These are phyloP conservation scores for Chouioia cunea DNA, from an alignment of 2,888 invertebrate genomes.

Conservation along the genomic window DNA sequence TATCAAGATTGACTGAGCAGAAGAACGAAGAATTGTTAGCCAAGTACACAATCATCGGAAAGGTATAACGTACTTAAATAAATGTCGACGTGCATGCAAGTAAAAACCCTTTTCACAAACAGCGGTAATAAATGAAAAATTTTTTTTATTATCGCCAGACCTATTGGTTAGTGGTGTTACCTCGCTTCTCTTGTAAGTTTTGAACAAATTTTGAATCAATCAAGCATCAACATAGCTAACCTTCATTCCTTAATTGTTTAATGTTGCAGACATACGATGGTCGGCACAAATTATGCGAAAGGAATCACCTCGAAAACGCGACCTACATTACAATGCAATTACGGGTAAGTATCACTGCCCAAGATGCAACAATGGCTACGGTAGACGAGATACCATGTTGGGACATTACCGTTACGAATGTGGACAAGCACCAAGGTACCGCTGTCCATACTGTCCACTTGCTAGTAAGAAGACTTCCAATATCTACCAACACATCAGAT, in stretches of 20 bases:
- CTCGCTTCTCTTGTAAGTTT: constrained; percentile 18
- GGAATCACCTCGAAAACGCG: constrained; percentile 14
- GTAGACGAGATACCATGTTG: constrained; percentile 65
- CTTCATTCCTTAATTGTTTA: constrained; percentile 12
- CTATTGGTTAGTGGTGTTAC: constrained; percentile 49
- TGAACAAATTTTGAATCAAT: background rate
- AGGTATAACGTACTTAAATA: too few relatives aligned
- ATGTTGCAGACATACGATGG: constrained; percentile 34
- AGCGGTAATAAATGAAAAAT: too few relatives aligned
- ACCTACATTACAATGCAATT: constrained; percentile 36
- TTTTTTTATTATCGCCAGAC: constrained; percentile 29
- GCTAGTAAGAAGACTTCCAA: constrained; percentile 64
- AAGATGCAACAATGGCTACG: constrained; percentile 65
- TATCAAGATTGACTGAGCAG: too few relatives aligned
- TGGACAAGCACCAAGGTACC: constrained; percentile 64
- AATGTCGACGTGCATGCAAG: too few relatives aligned
- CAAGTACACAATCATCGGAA: constrained; percentile 24
- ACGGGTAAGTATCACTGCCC: constrained; percentile 66
- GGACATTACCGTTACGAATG: constrained; percentile 67
- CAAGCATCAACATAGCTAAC: constrained; percentile 5
- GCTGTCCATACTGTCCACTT: constrained; percentile 64
- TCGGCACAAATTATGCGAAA: background rate
- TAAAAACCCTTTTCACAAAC: too few relatives aligned
- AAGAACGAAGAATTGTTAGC: too few relatives aligned
- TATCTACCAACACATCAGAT: constrained; percentile 63